Base-by-base conservation (phyloP, 2,113 vertebrate species). In the Scytalopus superciliaris region DNA sequence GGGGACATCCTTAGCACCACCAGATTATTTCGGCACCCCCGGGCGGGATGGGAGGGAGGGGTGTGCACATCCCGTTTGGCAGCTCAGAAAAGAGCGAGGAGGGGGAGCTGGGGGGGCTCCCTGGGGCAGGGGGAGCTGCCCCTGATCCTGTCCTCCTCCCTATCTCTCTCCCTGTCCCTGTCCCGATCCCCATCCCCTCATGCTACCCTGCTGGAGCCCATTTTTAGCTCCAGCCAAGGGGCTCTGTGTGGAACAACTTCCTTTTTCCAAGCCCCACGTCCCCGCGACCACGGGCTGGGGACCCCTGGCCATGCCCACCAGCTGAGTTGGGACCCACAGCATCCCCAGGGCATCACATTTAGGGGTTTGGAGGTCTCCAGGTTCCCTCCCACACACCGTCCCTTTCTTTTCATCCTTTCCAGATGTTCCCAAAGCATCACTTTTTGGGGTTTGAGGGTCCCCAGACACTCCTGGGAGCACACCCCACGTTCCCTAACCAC, bases 211-310 rank as follows among this genome's bases (percentile, higher is more conserved):
- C 16, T 1, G 0, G 21, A 49, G 21, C 42, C 53, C 70, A 2
- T 37, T 18, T 62, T 39, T 11, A 16, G 25, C 45, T 45, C 27
- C 35, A 8, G 9, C 15, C 47, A 7, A 39, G n/a, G 13, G 24
- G 25, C 35, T 30, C 31, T 2, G 8, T 5, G 40, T 1, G 6
- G 7, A 56, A 52, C 1, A 14, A 25, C 4, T 19, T 7, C 24
- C 8, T 9, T 55, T 70, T 68, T 37, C 9, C 47, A 59, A 50
- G 44, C 2, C 1, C n/a, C 42, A 3, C 10, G 0, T 42, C 44
- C 84, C 45, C 2, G 0, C 0, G 0, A 7, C 28, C 27, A 4
- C 0, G 5, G 1, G 23, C 6, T 24, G 62, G 73, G 37, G 27
- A 13, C 14, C 3, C 3, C n/a, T 8, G 72, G 27, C 53, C 0